phyloP scores from a whole-genome alignment of 2,113 vertebrate genomes.

The Erythrocercus mccallii region DNA sequence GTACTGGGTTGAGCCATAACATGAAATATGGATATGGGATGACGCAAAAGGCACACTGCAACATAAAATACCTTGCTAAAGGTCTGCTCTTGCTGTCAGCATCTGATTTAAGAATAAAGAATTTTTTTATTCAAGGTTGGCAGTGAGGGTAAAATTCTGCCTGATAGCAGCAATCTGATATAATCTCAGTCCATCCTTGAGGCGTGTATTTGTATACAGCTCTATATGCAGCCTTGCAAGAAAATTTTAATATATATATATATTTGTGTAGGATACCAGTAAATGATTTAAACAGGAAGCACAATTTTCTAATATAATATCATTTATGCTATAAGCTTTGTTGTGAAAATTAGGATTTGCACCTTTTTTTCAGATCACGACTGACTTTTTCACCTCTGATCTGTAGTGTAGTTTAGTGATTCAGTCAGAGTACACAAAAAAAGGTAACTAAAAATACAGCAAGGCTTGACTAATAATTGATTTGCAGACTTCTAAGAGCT shows the following conservation, averaged over 20 bases:
- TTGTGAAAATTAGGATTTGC: constrained; percentile 59
- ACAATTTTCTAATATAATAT: constrained; percentile 49
- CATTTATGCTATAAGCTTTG: constrained; percentile 48
- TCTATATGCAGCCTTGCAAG: background rate
- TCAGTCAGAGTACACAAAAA: constrained; percentile 60
- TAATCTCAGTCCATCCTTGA: background rate
- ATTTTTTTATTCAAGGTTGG: background rate
- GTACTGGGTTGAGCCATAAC: too few relatives aligned
- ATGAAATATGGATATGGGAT: too few relatives aligned
- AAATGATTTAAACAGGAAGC: constrained; percentile 29
- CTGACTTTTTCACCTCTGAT: constrained; percentile 56
- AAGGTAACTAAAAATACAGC: constrained; percentile 70
- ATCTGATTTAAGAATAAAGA: background rate
- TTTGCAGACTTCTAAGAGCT: constrained; percentile 68
- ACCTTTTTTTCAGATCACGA: constrained; percentile 27
- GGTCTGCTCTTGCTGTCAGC: background rate
- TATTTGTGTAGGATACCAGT: constrained; percentile 26
- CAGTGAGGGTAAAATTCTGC: background rate
- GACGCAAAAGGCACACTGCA: too few relatives aligned
- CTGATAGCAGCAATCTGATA: background rate
- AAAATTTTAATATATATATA: background rate
- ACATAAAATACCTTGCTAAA: background rate
- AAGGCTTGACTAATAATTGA: constrained; percentile 71
- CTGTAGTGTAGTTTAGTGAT: constrained; percentile 49
- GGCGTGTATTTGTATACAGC: constrained; percentile 20